Base-by-base conservation (phyloP, 1,140 invertebrate genomes). In the Drosophila repletoides region DNA sequence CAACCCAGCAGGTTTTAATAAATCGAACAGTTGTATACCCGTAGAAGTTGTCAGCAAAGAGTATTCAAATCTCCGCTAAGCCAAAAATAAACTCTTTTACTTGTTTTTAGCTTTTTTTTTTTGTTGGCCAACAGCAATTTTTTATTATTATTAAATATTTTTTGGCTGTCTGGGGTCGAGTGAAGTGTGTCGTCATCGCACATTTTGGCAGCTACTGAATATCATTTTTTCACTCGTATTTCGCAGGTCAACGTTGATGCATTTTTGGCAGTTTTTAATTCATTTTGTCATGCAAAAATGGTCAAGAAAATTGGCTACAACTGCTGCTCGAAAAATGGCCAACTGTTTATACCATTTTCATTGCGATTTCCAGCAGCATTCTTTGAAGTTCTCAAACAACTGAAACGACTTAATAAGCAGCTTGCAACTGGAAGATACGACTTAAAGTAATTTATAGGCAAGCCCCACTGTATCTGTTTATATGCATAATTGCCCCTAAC, bases 361-460 rank as follows among this genome's bases (percentile, higher is more conserved):
- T n/a, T 17, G 21, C 64, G 61, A 67, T 59, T 66, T 49, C 43
- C n/a, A 29, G 60, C 24, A 46, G 67, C 76, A 73, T 69, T 79
- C 76, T 67, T 74, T 74, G 75, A 70, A 70, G 75, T 74, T 66
- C 48, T n/a, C n/a, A n/a, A 38, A 60, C 53, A 60, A 53, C 29
- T 49, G 40, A 63, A 84, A 84, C 60, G 53, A 77, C 77, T 83
- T 84, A 83, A 83, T 83, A 83, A 83, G 79, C 70, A 59, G 75
- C 65, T 80, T 56, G 49, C 34, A 15, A 33, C 46, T 56, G 36
- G 12, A 33, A 41, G 59, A 58, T 73, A n/a, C n/a, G n/a, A n/a
- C n/a, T n/a, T 40, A 53, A 59, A 79, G 63, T 84, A 68, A 63
- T 84, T 77, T 51, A 49, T 66, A 59, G 46, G 58, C 59, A 49